Conservation (phyloP, 1,140 invertebrate genomes). For the Phenacoccus solenopsis region DNA sequence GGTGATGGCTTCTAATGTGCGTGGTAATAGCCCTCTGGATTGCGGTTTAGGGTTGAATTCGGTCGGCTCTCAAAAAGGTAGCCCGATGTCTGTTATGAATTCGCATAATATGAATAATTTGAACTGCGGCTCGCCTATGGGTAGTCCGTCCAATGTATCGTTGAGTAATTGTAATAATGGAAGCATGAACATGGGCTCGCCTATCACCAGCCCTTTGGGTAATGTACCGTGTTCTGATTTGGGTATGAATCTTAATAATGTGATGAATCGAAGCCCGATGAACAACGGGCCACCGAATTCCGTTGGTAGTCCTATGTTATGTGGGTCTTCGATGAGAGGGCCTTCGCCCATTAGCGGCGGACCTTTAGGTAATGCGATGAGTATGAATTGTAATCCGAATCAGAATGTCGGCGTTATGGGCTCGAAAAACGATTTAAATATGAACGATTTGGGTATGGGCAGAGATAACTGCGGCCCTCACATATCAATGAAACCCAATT, state of each 20-base stretch:
- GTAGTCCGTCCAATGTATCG: conserved; percentile 29
- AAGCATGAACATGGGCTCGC: conserved; percentile 34
- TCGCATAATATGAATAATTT: conserved; percentile 18
- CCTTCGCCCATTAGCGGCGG: conserved; percentile 24
- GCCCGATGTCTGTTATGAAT: conserved; percentile 25
- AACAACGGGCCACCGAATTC: conserved; percentile 27
- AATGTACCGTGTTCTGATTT: conserved; percentile 30
- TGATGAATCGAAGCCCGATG: conserved; percentile 37
- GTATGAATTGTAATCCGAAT: background rate
- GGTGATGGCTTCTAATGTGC: conserved; percentile 37
- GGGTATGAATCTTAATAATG: conserved; percentile 27
- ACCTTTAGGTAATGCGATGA: conserved; percentile 21
- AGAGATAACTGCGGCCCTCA: conserved; percentile 4
- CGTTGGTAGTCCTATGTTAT: conserved; percentile 27
- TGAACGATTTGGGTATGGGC: background rate
- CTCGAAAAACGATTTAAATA: background rate
- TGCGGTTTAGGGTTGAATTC: conserved; percentile 21
- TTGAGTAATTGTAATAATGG: conserved; percentile 21
- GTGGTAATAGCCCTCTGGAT: conserved; percentile 25
- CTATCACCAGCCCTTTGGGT: conserved; percentile 39
- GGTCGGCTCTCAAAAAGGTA: conserved; percentile 23
- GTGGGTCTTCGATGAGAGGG: conserved; percentile 27
- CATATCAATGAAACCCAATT: background rate
- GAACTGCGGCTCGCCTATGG: conserved; percentile 29
- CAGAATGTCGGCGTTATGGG: background rate